Base-by-base conservation (phyloP, 2,888 invertebrate genomes). In the Enoplolaimus lenunculus region DNA sequence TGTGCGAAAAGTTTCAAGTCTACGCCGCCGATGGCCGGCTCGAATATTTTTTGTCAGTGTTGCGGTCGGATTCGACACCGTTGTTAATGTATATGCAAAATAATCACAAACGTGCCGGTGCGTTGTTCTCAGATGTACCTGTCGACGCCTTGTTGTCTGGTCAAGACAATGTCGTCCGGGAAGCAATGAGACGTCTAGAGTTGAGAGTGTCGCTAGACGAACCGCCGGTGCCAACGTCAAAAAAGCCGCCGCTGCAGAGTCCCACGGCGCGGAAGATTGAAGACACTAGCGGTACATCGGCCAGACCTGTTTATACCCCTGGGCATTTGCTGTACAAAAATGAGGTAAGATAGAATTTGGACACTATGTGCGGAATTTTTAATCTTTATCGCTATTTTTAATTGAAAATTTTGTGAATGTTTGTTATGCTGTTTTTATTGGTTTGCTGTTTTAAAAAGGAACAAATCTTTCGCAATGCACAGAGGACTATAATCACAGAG, bases 91-190 rank as follows among this genome's bases (percentile, higher is more conserved):
- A 78, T 73, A 77, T 79, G 78, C 76, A 79, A 68, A 71, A 68
- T 33, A 57, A 65, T 29, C 31, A 66, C 1, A 26, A 64, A 29
- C 28, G 75, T 21, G 78, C 78, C 0, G 75, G 76, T 2, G 79
- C 78, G 0, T 73, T 79, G n/a, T 79, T 79, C 72, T 77, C 77
- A 3, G 79, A 79, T 71, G 77, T 78, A 21, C 77, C 78, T 1
- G 74, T 78, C 2, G 75, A 76, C n/a, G 59, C 71, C 16, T 57
- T 76, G 45, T 45, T 76, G 57, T 33, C 33, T 28, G 71, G 31
- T 13, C 73, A 70, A 16, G n/a, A 31, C 45, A 30, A 45, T 0
- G 59, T 76, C 34, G 66, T 76, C 16, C 21, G 60, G 3, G 75
- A 76, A 33, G 75, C 75, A 1, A 57, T 76, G 29, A 34, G 60